Evolutionary conservation across 2,113 vertebrate species (phyloP).

Genomic region (Lepus timidus): DNA sequence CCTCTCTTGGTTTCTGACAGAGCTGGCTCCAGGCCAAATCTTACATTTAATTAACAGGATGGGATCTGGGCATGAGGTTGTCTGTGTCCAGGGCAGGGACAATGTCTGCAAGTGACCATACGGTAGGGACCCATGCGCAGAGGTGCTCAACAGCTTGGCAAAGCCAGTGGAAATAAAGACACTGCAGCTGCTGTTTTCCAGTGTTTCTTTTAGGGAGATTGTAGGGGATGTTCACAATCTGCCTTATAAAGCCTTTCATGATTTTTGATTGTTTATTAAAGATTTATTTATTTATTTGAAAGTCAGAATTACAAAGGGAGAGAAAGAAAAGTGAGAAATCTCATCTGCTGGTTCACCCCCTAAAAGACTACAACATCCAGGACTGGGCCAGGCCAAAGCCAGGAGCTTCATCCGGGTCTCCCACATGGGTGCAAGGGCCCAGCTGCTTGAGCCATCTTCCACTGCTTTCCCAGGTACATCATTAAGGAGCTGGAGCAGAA

Average conservation of each 20-base stretch:
- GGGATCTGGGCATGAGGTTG: not conserved
- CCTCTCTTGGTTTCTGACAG: not conserved
- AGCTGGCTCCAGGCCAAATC: conserved; percentile 19
- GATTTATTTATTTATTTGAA: no score
- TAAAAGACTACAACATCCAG: no score
- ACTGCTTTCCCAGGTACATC: no score
- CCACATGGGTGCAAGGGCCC: no score
- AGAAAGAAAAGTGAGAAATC: no score
- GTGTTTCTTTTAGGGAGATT: not conserved
- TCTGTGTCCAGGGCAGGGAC: not conserved
- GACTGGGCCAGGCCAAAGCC: no score
- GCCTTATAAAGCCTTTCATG: not conserved
- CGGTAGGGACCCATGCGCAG: not conserved
- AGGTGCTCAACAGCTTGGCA: not conserved
- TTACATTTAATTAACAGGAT: conserved; percentile 3
- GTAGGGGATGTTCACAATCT: not conserved
- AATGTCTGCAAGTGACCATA: not conserved
- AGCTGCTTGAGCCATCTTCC: no score
- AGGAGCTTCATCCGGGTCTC: no score
- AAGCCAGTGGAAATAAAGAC: not conserved
- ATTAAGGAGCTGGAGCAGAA: no score
- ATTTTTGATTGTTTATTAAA: not conserved
- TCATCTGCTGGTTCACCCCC: no score
- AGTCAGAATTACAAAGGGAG: no score
- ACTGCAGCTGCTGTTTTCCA: not conserved